Conservation (phyloP, 92 coral and sea anemone genomes). For the Phenganax subtilis region DNA sequence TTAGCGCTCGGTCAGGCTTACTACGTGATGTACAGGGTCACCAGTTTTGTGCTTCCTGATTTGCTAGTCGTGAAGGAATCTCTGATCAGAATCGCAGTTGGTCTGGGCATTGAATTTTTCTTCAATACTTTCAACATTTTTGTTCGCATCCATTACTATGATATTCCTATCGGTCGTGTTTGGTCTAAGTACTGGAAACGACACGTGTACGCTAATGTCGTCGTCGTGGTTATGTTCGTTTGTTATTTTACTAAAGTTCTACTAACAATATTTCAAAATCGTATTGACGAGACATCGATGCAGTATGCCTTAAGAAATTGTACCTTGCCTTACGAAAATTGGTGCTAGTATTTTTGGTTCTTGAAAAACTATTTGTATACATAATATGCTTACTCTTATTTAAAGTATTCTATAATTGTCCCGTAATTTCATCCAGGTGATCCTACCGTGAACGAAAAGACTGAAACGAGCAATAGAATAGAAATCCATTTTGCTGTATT, state of each 20-base stretch:
- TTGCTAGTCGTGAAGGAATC: constrained; percentile 14
- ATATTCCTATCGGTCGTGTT: constrained; percentile 49
- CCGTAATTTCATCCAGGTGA: too few species aligned
- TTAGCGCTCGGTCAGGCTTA: background rate
- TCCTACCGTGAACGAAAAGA: too few species aligned
- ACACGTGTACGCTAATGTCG: constrained; percentile 39
- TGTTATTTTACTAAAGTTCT: constrained; percentile 45
- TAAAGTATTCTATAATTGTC: too few species aligned
- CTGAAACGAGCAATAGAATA: too few species aligned
- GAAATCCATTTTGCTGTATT: too few species aligned
- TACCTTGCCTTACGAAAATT: background rate
- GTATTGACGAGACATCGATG: background rate
- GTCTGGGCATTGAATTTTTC: constrained; percentile 57
- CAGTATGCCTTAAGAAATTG: constrained; percentile 1
- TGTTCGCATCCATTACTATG: constrained; percentile 45
- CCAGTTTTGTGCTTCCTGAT: background rate
- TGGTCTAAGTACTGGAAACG: constrained; percentile 55
- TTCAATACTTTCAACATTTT: constrained; percentile 53
- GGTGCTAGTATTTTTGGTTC: background rate
- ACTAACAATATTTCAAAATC: constrained; percentile 15
- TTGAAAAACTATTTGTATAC: too few species aligned
- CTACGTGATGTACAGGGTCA: background rate
- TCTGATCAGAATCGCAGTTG: constrained; percentile 45
- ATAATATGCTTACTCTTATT: too few species aligned
- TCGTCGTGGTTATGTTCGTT: constrained; percentile 38